Evolutionary conservation across 2,797 vertebrate genomes (phyloP).

Genomic region (Esox masquinongy): DNA sequence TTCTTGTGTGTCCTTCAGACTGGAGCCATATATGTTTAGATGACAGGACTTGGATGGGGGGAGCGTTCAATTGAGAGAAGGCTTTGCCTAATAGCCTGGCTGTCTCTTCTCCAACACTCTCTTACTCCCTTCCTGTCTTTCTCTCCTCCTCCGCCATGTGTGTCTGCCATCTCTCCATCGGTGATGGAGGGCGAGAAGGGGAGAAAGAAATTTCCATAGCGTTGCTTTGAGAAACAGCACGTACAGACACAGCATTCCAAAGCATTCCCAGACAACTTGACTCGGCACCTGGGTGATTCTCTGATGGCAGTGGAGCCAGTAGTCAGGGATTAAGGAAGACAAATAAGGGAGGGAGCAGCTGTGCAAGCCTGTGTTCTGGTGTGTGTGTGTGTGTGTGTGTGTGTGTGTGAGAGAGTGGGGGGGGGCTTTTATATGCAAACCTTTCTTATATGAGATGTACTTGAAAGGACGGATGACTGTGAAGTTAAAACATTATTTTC

Average conservation of each 20-base stretch:
- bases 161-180: conserved; percentile 37
- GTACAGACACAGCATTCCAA: conserved; percentile 34
- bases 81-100: conserved; percentile 67
- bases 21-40: conserved; percentile 42
- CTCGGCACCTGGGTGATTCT: conserved; percentile 54
- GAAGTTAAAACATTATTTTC: no score
- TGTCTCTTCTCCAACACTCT: conserved; percentile 51
- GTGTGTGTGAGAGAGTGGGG: conserved; percentile 53
- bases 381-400: background rate
- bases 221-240: conserved; percentile 29
- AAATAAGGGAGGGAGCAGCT: conserved; percentile 23
- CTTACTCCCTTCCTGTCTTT: conserved; percentile 3
- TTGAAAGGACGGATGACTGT: no score
- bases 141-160: conserved; percentile 31
- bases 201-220: conserved; percentile 14
- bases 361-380: background rate
- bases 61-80: conserved; percentile 63
- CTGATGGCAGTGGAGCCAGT: conserved; percentile 62
- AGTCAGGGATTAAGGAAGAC: conserved; percentile 43
- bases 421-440: no score
- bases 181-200: conserved; percentile 17
- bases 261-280: conserved; percentile 39
- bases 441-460: no score
- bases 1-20: conserved; percentile 66
- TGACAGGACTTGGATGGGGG: conserved; percentile 47